Conservation (phyloP, 2,888 invertebrate genomes). For the Cryptus viduatorius region DNA sequence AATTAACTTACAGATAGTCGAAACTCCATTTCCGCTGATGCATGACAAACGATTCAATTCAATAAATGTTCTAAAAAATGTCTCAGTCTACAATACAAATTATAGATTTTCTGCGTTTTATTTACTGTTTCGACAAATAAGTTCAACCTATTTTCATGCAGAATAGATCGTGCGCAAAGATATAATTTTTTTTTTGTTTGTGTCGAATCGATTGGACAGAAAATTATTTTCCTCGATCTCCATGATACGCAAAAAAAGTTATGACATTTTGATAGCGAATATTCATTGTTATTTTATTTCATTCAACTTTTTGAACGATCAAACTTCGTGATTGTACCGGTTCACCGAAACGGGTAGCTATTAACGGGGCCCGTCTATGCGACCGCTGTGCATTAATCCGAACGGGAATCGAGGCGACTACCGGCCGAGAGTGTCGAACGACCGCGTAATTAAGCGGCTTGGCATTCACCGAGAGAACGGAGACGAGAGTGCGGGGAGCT, state of each 20-base stretch:
- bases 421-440: slow-evolving; percentile 36
- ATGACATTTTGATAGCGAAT: not conserved
- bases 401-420: slow-evolving; percentile 18
- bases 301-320: not conserved
- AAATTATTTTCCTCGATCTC: not conserved
- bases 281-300: not conserved
- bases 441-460: slow-evolving; percentile 52
- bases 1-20: no score
- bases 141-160: no score
- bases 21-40: no score
- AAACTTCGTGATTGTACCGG: not conserved
- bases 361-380: not conserved
- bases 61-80: no score
- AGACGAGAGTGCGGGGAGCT: slow-evolving; percentile 12
- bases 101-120: no score
- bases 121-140: no score
- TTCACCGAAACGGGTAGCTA: not conserved
- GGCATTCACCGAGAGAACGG: slow-evolving; percentile 39
- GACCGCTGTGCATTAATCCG: not conserved
- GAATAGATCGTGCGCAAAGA: no score
- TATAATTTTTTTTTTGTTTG: no score
- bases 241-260: not conserved
- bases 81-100: no score
- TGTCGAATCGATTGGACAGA: no score
- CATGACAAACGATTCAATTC: no score